Conservation (phyloP, 2,888 invertebrate genomes). For the Eledona agricola region DNA sequence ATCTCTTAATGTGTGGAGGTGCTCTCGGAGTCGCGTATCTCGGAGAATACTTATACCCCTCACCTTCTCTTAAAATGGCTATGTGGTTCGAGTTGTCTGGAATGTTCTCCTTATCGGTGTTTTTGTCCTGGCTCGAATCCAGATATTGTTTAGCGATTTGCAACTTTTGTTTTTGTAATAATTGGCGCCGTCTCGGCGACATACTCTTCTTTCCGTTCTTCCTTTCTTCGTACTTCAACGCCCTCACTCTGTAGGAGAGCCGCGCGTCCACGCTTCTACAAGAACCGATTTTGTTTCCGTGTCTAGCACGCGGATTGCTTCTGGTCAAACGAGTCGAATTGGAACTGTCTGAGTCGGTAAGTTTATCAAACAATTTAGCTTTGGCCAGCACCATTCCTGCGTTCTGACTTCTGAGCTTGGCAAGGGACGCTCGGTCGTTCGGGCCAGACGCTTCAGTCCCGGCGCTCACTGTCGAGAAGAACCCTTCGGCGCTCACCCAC, state of each 20-base stretch:
- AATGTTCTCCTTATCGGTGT: slow-evolving; percentile 35
- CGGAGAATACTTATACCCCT: slow-evolving; percentile 18
- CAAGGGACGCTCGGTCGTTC: slow-evolving; percentile 76
- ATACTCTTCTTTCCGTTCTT: slow-evolving; percentile 48
- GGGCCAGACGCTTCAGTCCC: slow-evolving; percentile 62
- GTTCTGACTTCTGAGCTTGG: slow-evolving; percentile 75
- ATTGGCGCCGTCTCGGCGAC: slow-evolving; percentile 51
- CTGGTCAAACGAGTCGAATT: slow-evolving; percentile 1
- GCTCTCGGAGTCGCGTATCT: slow-evolving; percentile 47
- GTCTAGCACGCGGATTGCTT: slow-evolving; percentile 25
- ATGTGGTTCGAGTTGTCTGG: slow-evolving; percentile 27
- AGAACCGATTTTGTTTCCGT: slow-evolving; percentile 39
- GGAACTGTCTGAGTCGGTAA: slow-evolving; percentile 49
- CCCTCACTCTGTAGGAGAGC: slow-evolving; percentile 45
- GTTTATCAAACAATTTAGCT: slow-evolving; percentile 76
- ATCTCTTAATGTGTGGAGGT: slow-evolving; percentile 69
- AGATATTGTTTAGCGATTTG: slow-evolving; percentile 45
- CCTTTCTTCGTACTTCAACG: slow-evolving; percentile 50
- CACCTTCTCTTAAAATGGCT: slow-evolving; percentile 39
- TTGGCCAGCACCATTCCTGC: slow-evolving; percentile 84
- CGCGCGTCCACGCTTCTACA: slow-evolving; percentile 40
- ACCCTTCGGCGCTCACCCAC: slow-evolving; percentile 61
- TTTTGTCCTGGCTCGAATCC: slow-evolving; percentile 7
- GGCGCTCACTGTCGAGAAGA: slow-evolving; percentile 63
- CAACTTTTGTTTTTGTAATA: slow-evolving; percentile 45